Evolutionary conservation across 2,797 vertebrate genomes (phyloP), one percentile per base, ranked within the genome.

Genomic region (Luscinia megarhynchos): DNA sequence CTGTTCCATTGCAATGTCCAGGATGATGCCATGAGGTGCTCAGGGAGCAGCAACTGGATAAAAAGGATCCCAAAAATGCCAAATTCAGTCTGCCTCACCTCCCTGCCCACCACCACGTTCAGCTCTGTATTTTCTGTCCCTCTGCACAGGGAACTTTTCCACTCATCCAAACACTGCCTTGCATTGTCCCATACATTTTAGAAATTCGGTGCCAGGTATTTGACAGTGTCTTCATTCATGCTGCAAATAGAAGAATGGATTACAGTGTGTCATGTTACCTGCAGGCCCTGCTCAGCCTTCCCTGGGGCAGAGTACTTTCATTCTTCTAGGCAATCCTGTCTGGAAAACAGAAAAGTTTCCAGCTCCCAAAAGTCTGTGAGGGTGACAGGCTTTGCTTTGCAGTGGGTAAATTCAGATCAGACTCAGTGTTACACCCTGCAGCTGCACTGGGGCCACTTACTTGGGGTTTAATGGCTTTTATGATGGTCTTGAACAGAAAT

Each of bases 401-500:
- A 80, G 72, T 40, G 70, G 66, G 75, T 92, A 92, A 93, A 96
- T 95, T 91, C 89, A 96, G 84, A 53, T 95, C 89, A 61, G 89
- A 55, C 78, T 74, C 78, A 15, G 58, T 40, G 75, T 62, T 88
- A 20, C 10, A 90, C 83, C 96, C 92, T 95, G 88, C 83, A 95
- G 95, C 94, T 92, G 96, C 70, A 6, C 75, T 55, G 82, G 63
- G 88, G 70, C 84, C 90, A 61, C 51, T 90, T 46, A 67, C 85
- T 96, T 64, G 58, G 70, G 77, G 32, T 90, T 94, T 97, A 95
- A 96, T 96, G 96, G 79, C 62, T 95, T 96, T 95, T 95, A 88
- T 87, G 85, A 93, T 67, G 67, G 82, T 86, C 87, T 80, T 62
- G 84, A 74, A 89, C 94, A 96, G 94, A 90, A 97, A 94, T 74